Evolutionary conservation across 2,797 vertebrate genomes (phyloP), one percentile per base, ranked within the genome.

Genomic region (Mormyrus hasselquistii): DNA sequence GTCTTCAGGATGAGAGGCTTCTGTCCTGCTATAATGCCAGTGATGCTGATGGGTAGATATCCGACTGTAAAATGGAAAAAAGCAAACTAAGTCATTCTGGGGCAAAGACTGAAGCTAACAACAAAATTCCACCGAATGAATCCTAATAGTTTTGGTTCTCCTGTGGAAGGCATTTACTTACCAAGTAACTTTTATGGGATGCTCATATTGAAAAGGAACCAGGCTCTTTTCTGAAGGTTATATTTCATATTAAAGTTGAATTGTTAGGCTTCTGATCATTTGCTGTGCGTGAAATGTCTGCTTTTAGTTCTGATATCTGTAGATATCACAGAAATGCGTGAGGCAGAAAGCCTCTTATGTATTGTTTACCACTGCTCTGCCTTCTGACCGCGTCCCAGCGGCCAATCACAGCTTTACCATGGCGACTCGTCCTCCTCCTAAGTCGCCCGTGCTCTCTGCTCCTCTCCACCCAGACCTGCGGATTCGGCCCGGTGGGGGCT

Each of bases 381-480:
- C 73, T 79, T 79, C 73, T 41, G 34, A 16, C 34, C 16, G 1
- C 1, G 7, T 41, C 73, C 38, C 73, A 41, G 73, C 73, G 44
- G 38, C 73, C 34, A 82, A 38, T 41, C 29, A 14, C 38, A 41
- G 57, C 8, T 6, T 53, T 34, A 83, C 12, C 25, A 55, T n/a
- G 73, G n/a, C 10, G 9, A 38, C 38, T 29, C 12, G 47, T 88
- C 73, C n/a, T 57, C 73, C 25, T n/a, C 50, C 50, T 79, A 16
- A 41, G 34, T 10, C 34, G 38, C 25, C 7, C 10, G 8, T 8
- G n/a, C 88, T 83, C 88, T 53, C 34, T 86, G 90, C 19, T 2
- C 38, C 55, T 8, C 38, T 16, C 38, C 87, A 88, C 90, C 87
- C 90, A 89, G 91, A 92, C 92, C 92, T 92, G 90, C 88, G 91